Evolutionary conservation across 2,113 vertebrate species (phyloP), one percentile per base, ranked within the genome.

Genomic region (Psammodynastes pulverulentus): DNA sequence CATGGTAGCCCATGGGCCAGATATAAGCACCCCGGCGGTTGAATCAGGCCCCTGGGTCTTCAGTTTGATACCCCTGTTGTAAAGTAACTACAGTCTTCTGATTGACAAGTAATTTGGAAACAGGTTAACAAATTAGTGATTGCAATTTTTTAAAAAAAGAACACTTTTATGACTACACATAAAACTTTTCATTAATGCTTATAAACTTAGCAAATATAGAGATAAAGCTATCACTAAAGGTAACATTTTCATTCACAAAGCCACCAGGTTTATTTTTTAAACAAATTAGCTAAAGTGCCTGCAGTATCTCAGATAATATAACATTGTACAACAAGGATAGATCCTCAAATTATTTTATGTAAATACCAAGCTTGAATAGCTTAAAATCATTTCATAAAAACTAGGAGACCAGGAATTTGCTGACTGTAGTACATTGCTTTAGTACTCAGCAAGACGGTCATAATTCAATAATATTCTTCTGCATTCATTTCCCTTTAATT

Each of bases 131-230:
- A 88, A 43, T 26, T 46, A 53, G 26, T 53, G 84, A 21, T 9
- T 43, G 34, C 84, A n/a, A n/a, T n/a, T n/a, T n/a, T n/a, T n/a
- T n/a, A n/a, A n/a, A n/a, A n/a, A n/a, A n/a, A n/a, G n/a, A 87
- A 53, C 4, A 9, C 49, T 84, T 39, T 39, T 26, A 89, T 29
- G 48, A 26, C 3, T 84, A 48, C 29, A 45, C 6, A 2, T 67
- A 72, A n/a, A 72, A 19, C 90, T 86, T 93, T 90, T 92, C 91
- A 87, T 26, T 84, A 93, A 91, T n/a, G 34, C 89, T 62, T 92
- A 85, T 51, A 56, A 52, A 94, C 26, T 10, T 21, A 24, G 91
- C 86, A 49, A 93, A 49, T 34, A 94, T 49, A 62, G 91, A 43
- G 45, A 91, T 92, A 89, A 72, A 2, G 0, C 26, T 0, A 8